Evolutionary conservation across 2,888 invertebrate species (phyloP).

Genomic region (Cremastinae sp.): DNA sequence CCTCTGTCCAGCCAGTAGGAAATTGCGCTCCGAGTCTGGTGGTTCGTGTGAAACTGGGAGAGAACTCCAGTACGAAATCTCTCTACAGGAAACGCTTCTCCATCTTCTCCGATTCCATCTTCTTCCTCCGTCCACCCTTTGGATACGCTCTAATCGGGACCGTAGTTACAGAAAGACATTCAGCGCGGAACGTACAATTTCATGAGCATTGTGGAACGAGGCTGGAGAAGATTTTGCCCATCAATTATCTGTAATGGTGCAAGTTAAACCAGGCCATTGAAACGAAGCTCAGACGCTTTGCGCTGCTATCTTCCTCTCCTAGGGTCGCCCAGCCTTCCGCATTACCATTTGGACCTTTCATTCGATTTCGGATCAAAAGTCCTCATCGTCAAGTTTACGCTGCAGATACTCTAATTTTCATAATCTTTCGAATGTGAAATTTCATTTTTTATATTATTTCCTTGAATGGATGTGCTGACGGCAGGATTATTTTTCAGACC

Average conservation of each 20-base stretch:
- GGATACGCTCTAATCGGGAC: conserved; percentile 31
- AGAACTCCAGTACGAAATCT: conserved; percentile 39
- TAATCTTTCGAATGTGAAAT: too few species aligned
- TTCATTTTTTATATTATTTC: neutral
- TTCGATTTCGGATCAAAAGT: neutral
- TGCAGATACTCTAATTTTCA: too few species aligned
- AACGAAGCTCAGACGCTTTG: conserved; percentile 64
- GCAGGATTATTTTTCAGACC: conserved; percentile 1
- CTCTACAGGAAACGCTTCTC: conserved; percentile 53
- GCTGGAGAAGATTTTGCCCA: conserved; percentile 69
- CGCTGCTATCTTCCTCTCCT: conserved; percentile 46
- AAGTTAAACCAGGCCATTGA: conserved; percentile 73
- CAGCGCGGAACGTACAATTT: conserved; percentile 19
- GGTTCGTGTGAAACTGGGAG: conserved; percentile 30
- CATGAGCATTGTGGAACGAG: conserved; percentile 29
- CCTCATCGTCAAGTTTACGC: conserved; percentile 8
- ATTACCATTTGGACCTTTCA: conserved; percentile 8
- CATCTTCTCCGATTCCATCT: conserved; percentile 39
- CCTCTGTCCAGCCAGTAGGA: conserved; percentile 72
- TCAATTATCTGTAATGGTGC: conserved; percentile 76
- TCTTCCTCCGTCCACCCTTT: conserved; percentile 32
- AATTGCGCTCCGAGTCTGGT: conserved; percentile 68
- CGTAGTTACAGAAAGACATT: conserved; percentile 42
- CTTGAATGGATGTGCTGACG: neutral
- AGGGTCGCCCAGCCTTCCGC: conserved; percentile 4